These are phyloP conservation scores for Drosophila subpulchrella DNA, from an alignment of 1,140 invertebrate species.

Conservation along the genomic window DNA sequence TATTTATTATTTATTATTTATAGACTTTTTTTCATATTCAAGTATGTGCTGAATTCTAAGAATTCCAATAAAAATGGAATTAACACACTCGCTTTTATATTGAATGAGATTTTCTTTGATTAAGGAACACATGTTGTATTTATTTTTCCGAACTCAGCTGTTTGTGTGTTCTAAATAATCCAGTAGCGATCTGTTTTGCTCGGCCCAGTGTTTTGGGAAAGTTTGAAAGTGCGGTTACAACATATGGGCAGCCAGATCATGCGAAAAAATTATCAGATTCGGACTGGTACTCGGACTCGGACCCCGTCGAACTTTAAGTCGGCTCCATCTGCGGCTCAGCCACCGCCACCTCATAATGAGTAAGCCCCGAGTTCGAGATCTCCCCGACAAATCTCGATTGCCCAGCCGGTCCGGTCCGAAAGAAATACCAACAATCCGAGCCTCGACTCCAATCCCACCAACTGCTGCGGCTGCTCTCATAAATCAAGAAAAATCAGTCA, in stretches of 20 bases:
- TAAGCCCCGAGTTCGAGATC: slow-evolving; percentile 45
- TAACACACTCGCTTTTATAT: not conserved
- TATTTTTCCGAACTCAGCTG: slow-evolving; percentile 20
- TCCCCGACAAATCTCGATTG: slow-evolving; percentile 54
- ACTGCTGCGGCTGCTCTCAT: slow-evolving; percentile 61
- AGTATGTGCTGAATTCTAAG: no score
- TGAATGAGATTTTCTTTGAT: not conserved
- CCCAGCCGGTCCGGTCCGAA: slow-evolving; percentile 25
- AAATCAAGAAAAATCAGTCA: slow-evolving; percentile 82
- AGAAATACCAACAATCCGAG: slow-evolving; percentile 32
- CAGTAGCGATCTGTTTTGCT: slow-evolving; percentile 8
- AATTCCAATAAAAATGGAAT: not conserved
- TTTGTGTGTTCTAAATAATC: slow-evolving; percentile 16
- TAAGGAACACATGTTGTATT: slow-evolving; percentile 1
- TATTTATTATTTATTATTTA: no score
- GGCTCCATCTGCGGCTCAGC: slow-evolving; percentile 32
- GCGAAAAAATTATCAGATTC: slow-evolving; percentile 43
- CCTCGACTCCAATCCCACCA: slow-evolving; percentile 12
- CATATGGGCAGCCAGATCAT: slow-evolving; percentile 58
- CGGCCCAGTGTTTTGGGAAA: slow-evolving; percentile 55
- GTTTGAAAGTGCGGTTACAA: slow-evolving; percentile 67
- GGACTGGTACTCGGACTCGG: slow-evolving; percentile 13
- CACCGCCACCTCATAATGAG: slow-evolving; percentile 40
- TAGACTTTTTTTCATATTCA: no score
- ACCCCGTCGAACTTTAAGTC: slow-evolving; percentile 4